These are phyloP conservation scores for Plebejus argus DNA, from an alignment of 2,888 invertebrate genomes.

Conservation along the genomic window DNA sequence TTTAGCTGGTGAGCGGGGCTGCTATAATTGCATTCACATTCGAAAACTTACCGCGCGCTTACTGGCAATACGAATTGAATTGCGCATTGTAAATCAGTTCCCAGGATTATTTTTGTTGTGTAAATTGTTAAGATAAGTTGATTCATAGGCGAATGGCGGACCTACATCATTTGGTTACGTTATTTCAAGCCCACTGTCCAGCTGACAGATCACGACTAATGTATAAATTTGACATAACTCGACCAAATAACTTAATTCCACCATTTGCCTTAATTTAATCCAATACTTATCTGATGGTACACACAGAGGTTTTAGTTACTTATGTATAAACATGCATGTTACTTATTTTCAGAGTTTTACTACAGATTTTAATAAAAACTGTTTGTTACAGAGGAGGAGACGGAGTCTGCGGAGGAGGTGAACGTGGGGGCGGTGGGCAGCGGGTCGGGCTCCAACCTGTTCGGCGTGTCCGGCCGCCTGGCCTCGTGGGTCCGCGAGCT, in stretches of 20 bases:
- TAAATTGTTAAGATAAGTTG: too few relatives aligned
- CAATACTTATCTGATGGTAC: too few relatives aligned
- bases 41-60: background rate
- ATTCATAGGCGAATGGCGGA: too few relatives aligned
- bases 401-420: constrained; percentile 65
- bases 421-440: constrained; percentile 74
- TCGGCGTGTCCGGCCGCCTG: constrained; percentile 75
- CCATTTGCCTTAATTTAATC: too few relatives aligned
- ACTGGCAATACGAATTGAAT: background rate
- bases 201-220: too few relatives aligned
- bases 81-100: too few relatives aligned
- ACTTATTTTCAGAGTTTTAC: background rate
- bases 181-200: too few relatives aligned
- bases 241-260: too few relatives aligned
- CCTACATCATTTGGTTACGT: too few relatives aligned
- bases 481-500: constrained; percentile 77
- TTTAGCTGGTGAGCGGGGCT: background rate
- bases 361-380: background rate
- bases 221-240: too few relatives aligned
- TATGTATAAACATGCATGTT: background rate
- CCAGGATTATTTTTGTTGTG: too few relatives aligned
- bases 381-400: constrained; percentile 55
- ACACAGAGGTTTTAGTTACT: background rate
- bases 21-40: background rate
- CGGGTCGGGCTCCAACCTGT: constrained; percentile 74